Conservation (phyloP, 1,140 invertebrate genomes). For the Lysiphlebus fabarum region DNA sequence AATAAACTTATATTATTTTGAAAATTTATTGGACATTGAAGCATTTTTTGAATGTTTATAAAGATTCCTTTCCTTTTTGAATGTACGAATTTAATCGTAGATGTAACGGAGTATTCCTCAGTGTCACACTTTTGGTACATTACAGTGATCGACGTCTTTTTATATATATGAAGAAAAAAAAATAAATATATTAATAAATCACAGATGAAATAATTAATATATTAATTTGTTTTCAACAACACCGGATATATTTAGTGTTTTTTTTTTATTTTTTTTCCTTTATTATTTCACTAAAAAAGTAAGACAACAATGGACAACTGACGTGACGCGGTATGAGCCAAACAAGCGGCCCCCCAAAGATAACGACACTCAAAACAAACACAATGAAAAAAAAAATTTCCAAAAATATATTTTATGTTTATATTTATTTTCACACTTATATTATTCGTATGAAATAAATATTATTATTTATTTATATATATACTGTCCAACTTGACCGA, state of each 20-base stretch:
- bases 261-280: no score
- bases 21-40: constrained; percentile 62
- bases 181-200: constrained; percentile 5
- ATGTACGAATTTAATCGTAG: constrained; percentile 59
- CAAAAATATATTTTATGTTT: neutral
- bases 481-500: constrained; percentile 13
- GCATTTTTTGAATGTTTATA: constrained; percentile 78
- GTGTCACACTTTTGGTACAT: constrained; percentile 51
- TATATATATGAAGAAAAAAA: constrained; percentile 14
- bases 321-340: neutral
- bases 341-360: no score
- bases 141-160: constrained; percentile 42
- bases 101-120: constrained; percentile 45
- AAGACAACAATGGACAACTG: neutral
- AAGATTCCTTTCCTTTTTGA: constrained; percentile 78
- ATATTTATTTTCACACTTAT: neutral
- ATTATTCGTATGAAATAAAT: no score
- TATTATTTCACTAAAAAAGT: neutral
- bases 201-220: neutral
- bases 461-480: constrained; percentile 4
- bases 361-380: no score
- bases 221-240: no score
- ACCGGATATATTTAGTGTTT: no score
- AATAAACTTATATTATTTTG: constrained; percentile 41
- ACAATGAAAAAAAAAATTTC: neutral